phyloP scores from a whole-genome alignment of 2,888 invertebrate species.

The Sphaeridia pumilis region DNA sequence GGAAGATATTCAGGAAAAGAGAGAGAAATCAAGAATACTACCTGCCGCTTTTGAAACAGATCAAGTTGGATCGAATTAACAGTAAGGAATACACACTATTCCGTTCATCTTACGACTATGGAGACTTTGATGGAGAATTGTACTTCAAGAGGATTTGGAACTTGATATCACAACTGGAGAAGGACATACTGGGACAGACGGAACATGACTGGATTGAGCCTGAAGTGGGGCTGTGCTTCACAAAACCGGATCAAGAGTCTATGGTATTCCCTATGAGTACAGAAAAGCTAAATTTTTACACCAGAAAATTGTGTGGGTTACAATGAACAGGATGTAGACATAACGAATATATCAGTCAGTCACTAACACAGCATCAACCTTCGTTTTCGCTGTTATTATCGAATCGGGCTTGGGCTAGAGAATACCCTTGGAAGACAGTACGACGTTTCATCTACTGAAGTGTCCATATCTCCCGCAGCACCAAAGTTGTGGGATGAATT shows the following conservation, averaged over 20 bases:
- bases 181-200: conserved; percentile 1
- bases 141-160: conserved; percentile 6
- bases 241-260: neutral
- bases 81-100: neutral
- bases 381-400: neutral
- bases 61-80: conserved; percentile 1
- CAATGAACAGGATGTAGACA: too few species aligned
- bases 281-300: neutral
- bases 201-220: neutral
- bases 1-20: neutral
- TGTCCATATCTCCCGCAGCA: conserved; percentile 5
- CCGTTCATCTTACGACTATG: neutral
- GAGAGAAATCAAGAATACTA: neutral
- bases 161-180: conserved; percentile 2
- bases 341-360: too few species aligned
- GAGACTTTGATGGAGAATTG: conserved; percentile 10
- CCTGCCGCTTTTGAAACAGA: conserved; percentile 2
- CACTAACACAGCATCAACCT: too few species aligned
- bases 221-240: conserved; percentile 4
- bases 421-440: conserved; percentile 4
- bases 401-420: neutral
- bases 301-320: neutral
- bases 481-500: too few species aligned
- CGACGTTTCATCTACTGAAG: neutral
- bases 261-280: conserved; percentile 8